These are phyloP conservation scores for Aphelenchoides fujianensis DNA, from an alignment of 1,140 invertebrate species.

Conservation along the genomic window DNA sequence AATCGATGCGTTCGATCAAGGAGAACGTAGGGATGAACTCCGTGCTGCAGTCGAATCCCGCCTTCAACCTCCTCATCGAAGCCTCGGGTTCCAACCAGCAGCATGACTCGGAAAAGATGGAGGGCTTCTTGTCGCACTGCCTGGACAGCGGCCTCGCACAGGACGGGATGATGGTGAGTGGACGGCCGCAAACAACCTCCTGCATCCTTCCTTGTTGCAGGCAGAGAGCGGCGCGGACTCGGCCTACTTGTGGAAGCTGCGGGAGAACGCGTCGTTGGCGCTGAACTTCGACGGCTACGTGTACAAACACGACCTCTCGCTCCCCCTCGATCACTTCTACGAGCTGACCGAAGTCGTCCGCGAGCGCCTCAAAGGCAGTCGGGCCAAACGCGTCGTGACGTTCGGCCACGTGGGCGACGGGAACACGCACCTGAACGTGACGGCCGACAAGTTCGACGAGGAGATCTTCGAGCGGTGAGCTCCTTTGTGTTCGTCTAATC, in stretches of 20 bases:
- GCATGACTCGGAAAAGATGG: slow-evolving; percentile 85
- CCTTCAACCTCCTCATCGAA: slow-evolving; percentile 43
- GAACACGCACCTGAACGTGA: slow-evolving; percentile 86
- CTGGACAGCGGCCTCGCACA: slow-evolving; percentile 72
- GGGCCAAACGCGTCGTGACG: slow-evolving; percentile 70
- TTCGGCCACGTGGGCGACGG: slow-evolving; percentile 91
- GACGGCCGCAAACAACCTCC: not conserved
- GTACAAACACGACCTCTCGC: slow-evolving; percentile 92
- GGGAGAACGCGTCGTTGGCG: slow-evolving; percentile 79
- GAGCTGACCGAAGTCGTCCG: slow-evolving; percentile 74
- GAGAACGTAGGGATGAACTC: slow-evolving; percentile 25
- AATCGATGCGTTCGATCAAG: slow-evolving; percentile 35
- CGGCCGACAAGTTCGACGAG: slow-evolving; percentile 71
- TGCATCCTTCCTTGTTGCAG: slow-evolving; percentile 13
- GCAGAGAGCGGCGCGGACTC: slow-evolving; percentile 32
- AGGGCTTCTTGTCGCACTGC: slow-evolving; percentile 72
- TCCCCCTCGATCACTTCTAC: slow-evolving; percentile 82
- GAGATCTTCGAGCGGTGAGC: slow-evolving; percentile 64
- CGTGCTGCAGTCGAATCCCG: slow-evolving; percentile 11
- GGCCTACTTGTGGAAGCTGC: slow-evolving; percentile 64
- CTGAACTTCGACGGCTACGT: slow-evolving; percentile 78
- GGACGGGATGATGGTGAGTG: slow-evolving; percentile 78
- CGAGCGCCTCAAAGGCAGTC: slow-evolving; percentile 23
- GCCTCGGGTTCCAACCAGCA: slow-evolving; percentile 68
- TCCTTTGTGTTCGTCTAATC: not conserved